Percentiles rank a stretch among this genome's conserved stretches.
These are phyloP conservation scores for Chrysolina oricalcia DNA, from an alignment of 2,888 invertebrate genomes.

Conservation along the genomic window DNA sequence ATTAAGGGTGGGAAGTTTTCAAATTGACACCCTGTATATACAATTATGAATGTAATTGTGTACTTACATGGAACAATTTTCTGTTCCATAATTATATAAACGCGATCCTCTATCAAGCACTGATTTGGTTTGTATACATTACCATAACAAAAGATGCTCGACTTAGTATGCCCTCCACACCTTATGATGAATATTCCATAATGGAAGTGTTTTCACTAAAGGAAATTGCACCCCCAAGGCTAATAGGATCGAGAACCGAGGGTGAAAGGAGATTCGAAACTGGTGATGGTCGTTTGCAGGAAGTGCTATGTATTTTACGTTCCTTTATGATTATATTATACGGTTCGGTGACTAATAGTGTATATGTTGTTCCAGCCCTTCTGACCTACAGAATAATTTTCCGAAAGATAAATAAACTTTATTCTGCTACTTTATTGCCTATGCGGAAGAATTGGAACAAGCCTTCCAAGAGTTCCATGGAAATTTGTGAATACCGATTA, in stretches of 20 bases:
- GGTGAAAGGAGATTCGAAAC: conserved; percentile 22
- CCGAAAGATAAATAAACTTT: neutral
- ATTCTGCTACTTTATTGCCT: neutral
- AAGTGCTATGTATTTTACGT: conserved; percentile 20
- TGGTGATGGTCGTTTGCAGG: conserved; percentile 14
- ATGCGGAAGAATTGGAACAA: neutral
- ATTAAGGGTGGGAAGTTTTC: no score
- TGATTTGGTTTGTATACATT: conserved; percentile 12
- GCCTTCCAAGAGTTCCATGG: no score
- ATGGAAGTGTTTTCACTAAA: conserved; percentile 43
- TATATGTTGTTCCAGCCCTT: neutral
- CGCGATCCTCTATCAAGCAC: neutral
- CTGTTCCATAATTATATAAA: neutral
- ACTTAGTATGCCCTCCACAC: conserved; percentile 23
- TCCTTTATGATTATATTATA: conserved; percentile 20
- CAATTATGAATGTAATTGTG: neutral
- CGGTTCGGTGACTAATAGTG: conserved; percentile 13
- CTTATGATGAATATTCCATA: conserved; percentile 50
- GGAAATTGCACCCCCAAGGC: conserved; percentile 49
- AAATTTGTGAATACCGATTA: neutral
- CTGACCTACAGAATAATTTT: conserved; percentile 1
- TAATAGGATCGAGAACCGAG: conserved; percentile 13
- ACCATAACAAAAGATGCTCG: conserved; percentile 17
- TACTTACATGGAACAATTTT: neutral
- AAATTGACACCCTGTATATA: no score